Conservation (phyloP, 2,888 invertebrate genomes). For the Prosapia bicincta region DNA sequence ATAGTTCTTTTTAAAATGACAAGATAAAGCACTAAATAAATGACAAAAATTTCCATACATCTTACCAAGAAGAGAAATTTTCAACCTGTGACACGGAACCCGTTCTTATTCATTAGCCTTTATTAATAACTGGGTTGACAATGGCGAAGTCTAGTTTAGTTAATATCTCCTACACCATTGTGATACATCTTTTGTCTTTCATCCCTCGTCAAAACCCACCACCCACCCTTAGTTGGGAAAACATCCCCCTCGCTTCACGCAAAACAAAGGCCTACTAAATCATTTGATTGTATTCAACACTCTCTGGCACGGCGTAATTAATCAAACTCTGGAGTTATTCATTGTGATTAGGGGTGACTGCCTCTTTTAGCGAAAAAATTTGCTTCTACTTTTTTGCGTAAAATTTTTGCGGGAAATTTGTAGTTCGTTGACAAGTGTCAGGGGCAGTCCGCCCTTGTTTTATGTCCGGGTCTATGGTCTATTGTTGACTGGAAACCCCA, state of each 20-base stretch:
- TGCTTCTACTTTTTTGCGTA: background rate
- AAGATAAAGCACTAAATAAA: too few relatives aligned
- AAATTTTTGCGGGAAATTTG: background rate
- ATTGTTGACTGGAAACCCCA: background rate
- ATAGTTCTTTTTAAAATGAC: too few relatives aligned
- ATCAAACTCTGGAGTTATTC: conserved; percentile 12
- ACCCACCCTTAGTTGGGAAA: conserved; percentile 12
- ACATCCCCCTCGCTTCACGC: conserved; percentile 18
- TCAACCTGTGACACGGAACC: background rate
- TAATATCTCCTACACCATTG: conserved; percentile 28
- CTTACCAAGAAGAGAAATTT: too few relatives aligned
- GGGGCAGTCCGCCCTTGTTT: background rate
- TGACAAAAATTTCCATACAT: too few relatives aligned
- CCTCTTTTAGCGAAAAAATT: background rate
- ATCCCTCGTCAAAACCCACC: conserved; percentile 14
- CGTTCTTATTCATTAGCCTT: background rate
- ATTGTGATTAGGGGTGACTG: background rate
- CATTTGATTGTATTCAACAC: conserved; percentile 31
- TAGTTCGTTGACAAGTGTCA: background rate
- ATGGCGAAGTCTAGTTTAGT: conserved; percentile 12
- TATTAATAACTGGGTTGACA: conserved; percentile 20
- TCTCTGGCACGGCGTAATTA: conserved; percentile 35
- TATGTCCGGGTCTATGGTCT: background rate
- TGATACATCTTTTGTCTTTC: conserved; percentile 30
- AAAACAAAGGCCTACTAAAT: conserved; percentile 34